phyloP scores from a whole-genome alignment of 2,888 invertebrate species.

The Andrena flavipes region DNA sequence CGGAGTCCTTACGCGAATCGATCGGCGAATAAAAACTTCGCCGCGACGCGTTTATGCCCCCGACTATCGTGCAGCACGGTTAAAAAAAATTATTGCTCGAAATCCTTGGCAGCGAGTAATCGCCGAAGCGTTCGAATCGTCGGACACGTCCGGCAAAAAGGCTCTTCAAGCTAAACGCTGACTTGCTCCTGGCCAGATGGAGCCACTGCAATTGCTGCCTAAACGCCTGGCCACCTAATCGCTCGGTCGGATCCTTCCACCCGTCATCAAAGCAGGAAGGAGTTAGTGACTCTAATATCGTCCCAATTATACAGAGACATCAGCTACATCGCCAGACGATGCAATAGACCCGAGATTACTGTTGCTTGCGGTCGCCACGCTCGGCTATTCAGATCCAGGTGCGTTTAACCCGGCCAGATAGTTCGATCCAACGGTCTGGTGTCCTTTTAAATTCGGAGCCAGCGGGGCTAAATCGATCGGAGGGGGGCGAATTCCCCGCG shows the following conservation, averaged over 20 bases:
- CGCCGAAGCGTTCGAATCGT: constrained; percentile 8
- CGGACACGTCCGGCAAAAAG: not conserved
- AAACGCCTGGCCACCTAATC: constrained; percentile 12
- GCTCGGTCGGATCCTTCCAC: not conserved
- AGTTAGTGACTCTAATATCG: constrained; percentile 1
- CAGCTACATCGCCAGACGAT: constrained; percentile 4
- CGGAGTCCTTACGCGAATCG: constrained; percentile 60
- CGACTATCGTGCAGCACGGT: constrained; percentile 45
- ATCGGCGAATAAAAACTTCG: constrained; percentile 62
- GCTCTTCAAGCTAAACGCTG: not conserved
- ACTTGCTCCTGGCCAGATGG: not conserved
- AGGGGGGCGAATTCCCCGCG: constrained; percentile 80
- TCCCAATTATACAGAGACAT: constrained; percentile 21
- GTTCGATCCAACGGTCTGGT: constrained; percentile 14
- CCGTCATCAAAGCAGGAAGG: constrained; percentile 5
- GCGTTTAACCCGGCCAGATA: not conserved
- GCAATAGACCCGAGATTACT: constrained; percentile 15
- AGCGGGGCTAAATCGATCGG: constrained; percentile 82
- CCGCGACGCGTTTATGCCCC: constrained; percentile 54
- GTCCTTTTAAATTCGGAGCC: constrained; percentile 79
- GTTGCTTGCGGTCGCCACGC: constrained; percentile 5
- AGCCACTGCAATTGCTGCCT: constrained; percentile 16
- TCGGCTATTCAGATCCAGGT: constrained; percentile 30
- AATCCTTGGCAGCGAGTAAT: not conserved
- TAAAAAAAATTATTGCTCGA: constrained; percentile 40